Evolutionary conservation across 2,113 vertebrate genomes (phyloP), one percentile per base, ranked within the genome.

Genomic region (Irena cyanogastra): DNA sequence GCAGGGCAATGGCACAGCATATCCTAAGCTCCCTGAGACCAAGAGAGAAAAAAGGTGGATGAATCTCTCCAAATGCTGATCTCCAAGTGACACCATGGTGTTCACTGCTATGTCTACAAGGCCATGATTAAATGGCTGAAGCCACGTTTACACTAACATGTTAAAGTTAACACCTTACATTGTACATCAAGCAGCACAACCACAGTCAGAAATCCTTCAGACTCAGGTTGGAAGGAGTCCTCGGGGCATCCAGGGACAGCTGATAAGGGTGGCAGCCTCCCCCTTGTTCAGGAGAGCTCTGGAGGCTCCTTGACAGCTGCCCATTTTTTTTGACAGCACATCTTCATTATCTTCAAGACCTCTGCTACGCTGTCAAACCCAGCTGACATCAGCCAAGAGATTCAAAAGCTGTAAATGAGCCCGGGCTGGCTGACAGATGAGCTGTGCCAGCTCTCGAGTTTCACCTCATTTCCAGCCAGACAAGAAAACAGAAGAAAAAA

Each of bases 371-470:
- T 80, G 57, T 68, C 66, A 87, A 56, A 76, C 6, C 18, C 15
- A 20, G 14, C 45, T 85, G 57, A n/a, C 16, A 30, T 13, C 0
- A 1, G 44, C 56, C 44, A 69, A 39, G 21, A 68, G 53, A 59
- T 23, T 79, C 44, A 35, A 76, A 92, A 71, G 35, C 47, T 33
- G 11, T 7, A 16, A 12, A 56, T 30, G 42, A 63, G 83, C 47
- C 44, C 0, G 0, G 54, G 44, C 49, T 27, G 42, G 33, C 78
- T 83, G 66, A 76, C 59, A 71, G 65, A 64, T 2, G 0, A 60
- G 83, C 30, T 13, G 16, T 5, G 4, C 39, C 23, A 42, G 59
- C 47, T 75, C 74, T 17, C 30, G 28, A 47, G 53, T 50, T 63
- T 68, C 53, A 54, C 21, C 23, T 85, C 47, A 53, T 52, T 60